Conservation (phyloP, 1,140 invertebrate genomes). For the Heliconius hermathena region DNA sequence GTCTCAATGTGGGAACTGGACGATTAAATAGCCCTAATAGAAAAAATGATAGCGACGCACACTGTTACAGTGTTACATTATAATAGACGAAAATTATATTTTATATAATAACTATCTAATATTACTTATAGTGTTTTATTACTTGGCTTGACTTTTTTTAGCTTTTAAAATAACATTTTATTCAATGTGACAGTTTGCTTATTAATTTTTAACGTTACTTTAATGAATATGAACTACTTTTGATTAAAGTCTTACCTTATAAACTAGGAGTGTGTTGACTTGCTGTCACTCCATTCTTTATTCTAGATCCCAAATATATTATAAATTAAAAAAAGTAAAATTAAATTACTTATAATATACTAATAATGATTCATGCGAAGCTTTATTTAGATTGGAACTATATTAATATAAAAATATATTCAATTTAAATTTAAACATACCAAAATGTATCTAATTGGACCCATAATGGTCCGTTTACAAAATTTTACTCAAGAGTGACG, state of each 20-base stretch:
- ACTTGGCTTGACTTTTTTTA: too few relatives aligned
- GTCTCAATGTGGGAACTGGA: slow-evolving; percentile 70
- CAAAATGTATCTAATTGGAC: slow-evolving; percentile 13
- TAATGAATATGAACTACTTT: too few relatives aligned
- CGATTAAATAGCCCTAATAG: slow-evolving; percentile 59
- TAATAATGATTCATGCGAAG: background rate
- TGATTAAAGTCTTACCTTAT: too few relatives aligned
- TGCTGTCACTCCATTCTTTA: too few relatives aligned
- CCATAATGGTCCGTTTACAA: slow-evolving; percentile 11
- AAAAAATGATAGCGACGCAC: slow-evolving; percentile 49
- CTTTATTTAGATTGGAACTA: background rate
- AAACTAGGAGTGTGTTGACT: too few relatives aligned
- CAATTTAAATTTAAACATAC: slow-evolving; percentile 14
- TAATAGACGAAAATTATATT: too few relatives aligned
- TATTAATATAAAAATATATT: background rate
- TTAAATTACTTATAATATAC: background rate
- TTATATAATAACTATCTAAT: too few relatives aligned
- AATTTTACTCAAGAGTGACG: slow-evolving; percentile 12
- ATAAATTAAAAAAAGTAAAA: background rate
- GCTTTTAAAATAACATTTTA: too few relatives aligned
- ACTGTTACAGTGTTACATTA: background rate
- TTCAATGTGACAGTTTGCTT: too few relatives aligned
- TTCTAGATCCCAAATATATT: too few relatives aligned
- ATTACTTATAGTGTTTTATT: too few relatives aligned
- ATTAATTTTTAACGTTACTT: too few relatives aligned